Evolutionary conservation across 2,797 vertebrate species (phyloP).

Genomic region (Acanthurus lineatus): DNA sequence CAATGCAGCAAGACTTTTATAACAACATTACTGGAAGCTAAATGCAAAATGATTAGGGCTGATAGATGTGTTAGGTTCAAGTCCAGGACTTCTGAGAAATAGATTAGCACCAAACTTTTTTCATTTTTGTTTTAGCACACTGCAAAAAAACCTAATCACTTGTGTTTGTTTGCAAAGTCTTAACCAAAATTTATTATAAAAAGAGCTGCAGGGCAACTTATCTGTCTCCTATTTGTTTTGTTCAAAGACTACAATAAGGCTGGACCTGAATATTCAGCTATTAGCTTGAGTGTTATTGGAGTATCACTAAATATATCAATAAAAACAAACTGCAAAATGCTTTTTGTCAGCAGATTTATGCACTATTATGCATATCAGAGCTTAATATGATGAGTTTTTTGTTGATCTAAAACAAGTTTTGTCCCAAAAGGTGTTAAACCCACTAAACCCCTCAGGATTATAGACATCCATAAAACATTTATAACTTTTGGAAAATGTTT

Average conservation of each 20-base stretch:
- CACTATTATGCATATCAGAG: too few relatives aligned
- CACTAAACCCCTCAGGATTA: too few relatives aligned
- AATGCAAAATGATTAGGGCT: neutral
- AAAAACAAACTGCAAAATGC: too few relatives aligned
- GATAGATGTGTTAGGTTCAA: neutral
- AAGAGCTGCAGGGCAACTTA: neutral
- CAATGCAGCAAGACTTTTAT: neutral
- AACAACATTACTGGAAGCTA: slow-evolving; percentile 4
- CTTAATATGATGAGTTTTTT: too few relatives aligned
- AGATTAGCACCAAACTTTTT: slow-evolving; percentile 5
- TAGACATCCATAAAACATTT: too few relatives aligned
- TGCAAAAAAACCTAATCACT: slow-evolving; percentile 27
- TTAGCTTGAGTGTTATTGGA: too few relatives aligned
- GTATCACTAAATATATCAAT: too few relatives aligned
- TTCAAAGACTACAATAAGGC: neutral
- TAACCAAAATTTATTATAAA: slow-evolving; percentile 18
- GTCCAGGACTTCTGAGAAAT: neutral
- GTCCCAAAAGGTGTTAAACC: too few relatives aligned
- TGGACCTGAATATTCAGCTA: too few relatives aligned
- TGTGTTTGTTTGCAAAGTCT: slow-evolving; percentile 22
- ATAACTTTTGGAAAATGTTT: too few relatives aligned
- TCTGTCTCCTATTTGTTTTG: neutral
- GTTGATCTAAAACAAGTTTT: too few relatives aligned
- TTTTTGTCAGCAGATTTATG: too few relatives aligned
- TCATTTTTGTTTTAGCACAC: slow-evolving; percentile 10